Conservation (phyloP, 1,140 invertebrate genomes). For the Drosophila bifasciata region DNA sequence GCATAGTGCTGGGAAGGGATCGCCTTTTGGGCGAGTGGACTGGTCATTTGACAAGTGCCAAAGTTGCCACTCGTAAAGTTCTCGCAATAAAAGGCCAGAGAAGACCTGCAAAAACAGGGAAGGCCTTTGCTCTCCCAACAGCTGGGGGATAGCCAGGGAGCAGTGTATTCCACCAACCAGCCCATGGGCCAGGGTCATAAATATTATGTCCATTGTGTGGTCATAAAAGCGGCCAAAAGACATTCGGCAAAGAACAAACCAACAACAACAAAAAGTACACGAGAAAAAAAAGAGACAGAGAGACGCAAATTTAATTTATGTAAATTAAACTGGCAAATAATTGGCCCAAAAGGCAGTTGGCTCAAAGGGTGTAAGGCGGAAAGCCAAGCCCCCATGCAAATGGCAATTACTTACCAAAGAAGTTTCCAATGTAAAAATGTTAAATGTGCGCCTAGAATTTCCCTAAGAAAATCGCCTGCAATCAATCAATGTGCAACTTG, state of each 20-base stretch:
- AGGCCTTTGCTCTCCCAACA: conserved; percentile 11
- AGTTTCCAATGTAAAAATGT: conserved; percentile 47
- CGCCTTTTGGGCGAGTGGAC: conserved; percentile 21
- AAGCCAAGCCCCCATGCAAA: conserved; percentile 18
- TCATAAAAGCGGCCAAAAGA: conserved; percentile 58
- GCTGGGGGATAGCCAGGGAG: conserved; percentile 13
- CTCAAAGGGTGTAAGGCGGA: not conserved
- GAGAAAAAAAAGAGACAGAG: conserved; percentile 2
- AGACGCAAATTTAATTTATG: conserved; percentile 66
- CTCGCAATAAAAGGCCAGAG: conserved; percentile 54
- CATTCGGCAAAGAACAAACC: conserved; percentile 43
- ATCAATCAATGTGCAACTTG: conserved; percentile 75
- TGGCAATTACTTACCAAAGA: conserved; percentile 72
- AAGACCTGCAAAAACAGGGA: conserved; percentile 27
- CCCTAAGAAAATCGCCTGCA: conserved; percentile 74
- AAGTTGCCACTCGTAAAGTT: conserved; percentile 68
- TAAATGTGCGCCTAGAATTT: conserved; percentile 60
- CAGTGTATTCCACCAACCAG: conserved; percentile 26
- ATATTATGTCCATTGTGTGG: conserved; percentile 65
- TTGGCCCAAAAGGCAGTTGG: conserved; percentile 35
- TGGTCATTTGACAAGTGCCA: conserved; percentile 65
- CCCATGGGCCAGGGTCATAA: conserved; percentile 42
- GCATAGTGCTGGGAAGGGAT: conserved; percentile 14
- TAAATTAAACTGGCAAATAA: conserved; percentile 75
- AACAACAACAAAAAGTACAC: conserved; percentile 28